Conservation (phyloP, 2,888 invertebrate species). For the Liodrosophila aerea region DNA sequence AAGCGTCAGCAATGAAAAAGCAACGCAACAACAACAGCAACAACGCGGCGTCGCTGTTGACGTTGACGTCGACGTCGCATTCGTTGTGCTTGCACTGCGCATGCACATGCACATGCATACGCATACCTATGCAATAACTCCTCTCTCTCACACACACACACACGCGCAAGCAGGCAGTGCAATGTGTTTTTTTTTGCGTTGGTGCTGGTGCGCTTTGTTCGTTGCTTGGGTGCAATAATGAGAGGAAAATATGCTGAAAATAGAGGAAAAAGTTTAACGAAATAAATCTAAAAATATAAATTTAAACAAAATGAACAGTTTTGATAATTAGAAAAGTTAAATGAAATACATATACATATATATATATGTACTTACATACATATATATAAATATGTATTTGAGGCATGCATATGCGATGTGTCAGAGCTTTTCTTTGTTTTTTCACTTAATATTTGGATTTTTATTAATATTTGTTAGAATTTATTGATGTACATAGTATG, state of each 20-base stretch:
- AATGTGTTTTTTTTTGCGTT: slow-evolving; percentile 4
- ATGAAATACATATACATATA: slow-evolving; percentile 5
- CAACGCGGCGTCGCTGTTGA: slow-evolving; percentile 10
- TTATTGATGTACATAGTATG: slow-evolving; percentile 9
- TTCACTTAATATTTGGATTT: too few relatives aligned
- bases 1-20: slow-evolving; percentile 52
- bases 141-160: slow-evolving; percentile 17
- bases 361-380: neutral
- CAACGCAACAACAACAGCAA: slow-evolving; percentile 42
- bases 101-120: slow-evolving; percentile 65
- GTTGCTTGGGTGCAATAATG: slow-evolving; percentile 42
- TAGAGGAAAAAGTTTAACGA: slow-evolving; percentile 32
- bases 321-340: neutral
- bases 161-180: slow-evolving; percentile 29
- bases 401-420: neutral
- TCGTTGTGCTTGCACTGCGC: slow-evolving; percentile 61
- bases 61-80: slow-evolving; percentile 22
- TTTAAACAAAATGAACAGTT: slow-evolving; percentile 3
- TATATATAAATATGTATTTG: neutral
- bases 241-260: slow-evolving; percentile 10
- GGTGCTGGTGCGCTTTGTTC: slow-evolving; percentile 69
- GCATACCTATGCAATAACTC: slow-evolving; percentile 28
- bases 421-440: slow-evolving; percentile 1
- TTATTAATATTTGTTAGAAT: slow-evolving; percentile 20
- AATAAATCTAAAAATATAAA: slow-evolving; percentile 37